Evolutionary conservation across 2,113 vertebrate genomes (phyloP), one percentile per base, ranked within the genome.

Genomic region (Regulus satrapa): DNA sequence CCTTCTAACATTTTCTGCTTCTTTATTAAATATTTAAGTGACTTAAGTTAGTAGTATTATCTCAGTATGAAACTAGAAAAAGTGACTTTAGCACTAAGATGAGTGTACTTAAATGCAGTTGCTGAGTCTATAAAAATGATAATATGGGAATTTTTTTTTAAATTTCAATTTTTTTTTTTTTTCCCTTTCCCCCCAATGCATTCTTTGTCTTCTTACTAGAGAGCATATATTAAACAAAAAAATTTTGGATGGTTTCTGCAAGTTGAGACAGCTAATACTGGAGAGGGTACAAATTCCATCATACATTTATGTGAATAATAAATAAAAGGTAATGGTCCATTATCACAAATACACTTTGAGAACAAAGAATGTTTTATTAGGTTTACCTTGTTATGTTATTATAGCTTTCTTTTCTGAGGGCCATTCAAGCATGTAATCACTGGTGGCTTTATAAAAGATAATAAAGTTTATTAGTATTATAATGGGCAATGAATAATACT

Each of bases 401-500:
- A 92, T 64, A 73, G 71, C 94, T 96, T 96, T 63, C 40, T 91
- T 96, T 86, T 76, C 62, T 86, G 92, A 86, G 67, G 67, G 26
- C 54, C 62, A 92, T 94, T 93, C 92, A 94, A 92, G 95, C 97
- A 92, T 97, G 82, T 95, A 97, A 96, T 54, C 31, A 86, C 54
- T 58, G 18, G 43, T 48, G 21, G 85, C 90, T 95, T 96, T 80
- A 94, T 95, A 97, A 96, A 85, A 95, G 85, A 95, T 94, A 95
- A 96, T 97, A 97, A 97, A 98, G 84, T 95, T 97, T 97, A 97
- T 98, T 97, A 97, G 91, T 45, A 26, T 95, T 96, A 97, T 97
- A 97, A 97, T 54, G 18, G 54, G 55, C 64, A 81, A 91, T 92
- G 89, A 97, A 96, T 95, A 92, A 93, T 96, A 64, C 54, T 68